These are phyloP conservation scores for Cochlearius cochlearius DNA, from an alignment of 2,113 vertebrate species.

Conservation along the genomic window DNA sequence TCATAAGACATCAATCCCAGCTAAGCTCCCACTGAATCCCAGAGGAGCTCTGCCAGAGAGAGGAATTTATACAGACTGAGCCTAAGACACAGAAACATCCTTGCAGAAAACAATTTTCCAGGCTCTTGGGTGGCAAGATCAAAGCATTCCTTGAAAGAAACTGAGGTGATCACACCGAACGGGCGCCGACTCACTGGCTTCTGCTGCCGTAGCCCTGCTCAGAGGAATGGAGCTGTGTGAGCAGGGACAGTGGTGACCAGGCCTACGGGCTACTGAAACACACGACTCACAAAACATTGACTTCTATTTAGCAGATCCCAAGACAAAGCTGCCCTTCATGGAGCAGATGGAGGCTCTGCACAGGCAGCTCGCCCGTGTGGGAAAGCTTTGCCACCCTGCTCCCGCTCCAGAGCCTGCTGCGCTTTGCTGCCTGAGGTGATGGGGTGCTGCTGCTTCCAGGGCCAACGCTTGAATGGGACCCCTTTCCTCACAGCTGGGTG, in stretches of 20 bases:
- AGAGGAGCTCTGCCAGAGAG: background rate
- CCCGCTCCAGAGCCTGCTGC: background rate
- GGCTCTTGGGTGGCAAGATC: background rate
- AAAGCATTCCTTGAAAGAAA: background rate
- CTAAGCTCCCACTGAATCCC: background rate
- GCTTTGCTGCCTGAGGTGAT: background rate
- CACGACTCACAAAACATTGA: fast-evolving
- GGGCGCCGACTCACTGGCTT: background rate
- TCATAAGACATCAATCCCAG: background rate
- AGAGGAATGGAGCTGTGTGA: background rate
- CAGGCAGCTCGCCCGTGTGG: background rate
- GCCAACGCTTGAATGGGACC: background rate
- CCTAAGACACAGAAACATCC: background rate
- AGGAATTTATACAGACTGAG: background rate
- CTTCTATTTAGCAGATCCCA: background rate
- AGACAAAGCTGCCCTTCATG: background rate
- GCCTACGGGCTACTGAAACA: background rate
- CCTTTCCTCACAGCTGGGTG: background rate
- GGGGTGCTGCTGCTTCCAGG: background rate
- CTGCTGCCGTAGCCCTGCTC: background rate
- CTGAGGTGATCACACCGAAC: background rate
- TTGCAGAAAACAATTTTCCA: background rate
- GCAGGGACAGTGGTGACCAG: background rate
- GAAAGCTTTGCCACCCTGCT: background rate
- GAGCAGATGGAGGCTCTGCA: background rate